Evolutionary conservation across 2,797 vertebrate genomes (phyloP).

Genomic region (Orestias chungarensis): DNA sequence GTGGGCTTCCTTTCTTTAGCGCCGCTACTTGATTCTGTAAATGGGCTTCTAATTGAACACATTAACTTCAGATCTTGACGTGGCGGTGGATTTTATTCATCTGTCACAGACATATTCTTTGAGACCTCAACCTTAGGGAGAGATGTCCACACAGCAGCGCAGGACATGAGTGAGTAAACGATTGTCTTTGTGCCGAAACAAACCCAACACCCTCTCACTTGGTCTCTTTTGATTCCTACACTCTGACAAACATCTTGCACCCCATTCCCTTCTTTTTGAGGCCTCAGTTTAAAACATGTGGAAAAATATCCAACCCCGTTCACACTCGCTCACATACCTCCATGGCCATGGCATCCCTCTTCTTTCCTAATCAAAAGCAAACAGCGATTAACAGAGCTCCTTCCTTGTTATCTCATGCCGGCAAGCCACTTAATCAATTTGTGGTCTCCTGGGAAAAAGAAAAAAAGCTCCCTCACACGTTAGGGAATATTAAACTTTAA

Average conservation of each 20-base stretch:
- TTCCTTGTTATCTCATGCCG: conserved; percentile 54
- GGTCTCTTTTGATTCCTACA: conserved; percentile 41
- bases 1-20: conserved; percentile 50
- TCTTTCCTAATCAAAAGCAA: conserved; percentile 69
- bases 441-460: conserved; percentile 30
- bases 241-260: conserved; percentile 42
- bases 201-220: conserved; percentile 31
- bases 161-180: conserved; percentile 65
- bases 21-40: conserved; percentile 64
- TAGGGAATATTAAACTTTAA: conserved; percentile 18
- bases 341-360: conserved; percentile 28
- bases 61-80: conserved; percentile 55
- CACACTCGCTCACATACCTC: conserved; percentile 42
- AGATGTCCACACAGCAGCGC: conserved; percentile 58
- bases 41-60: conserved; percentile 48
- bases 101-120: conserved; percentile 39
- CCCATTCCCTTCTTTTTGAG: conserved; percentile 36
- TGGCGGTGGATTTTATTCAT: conserved; percentile 60
- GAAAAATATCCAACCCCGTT: conserved; percentile 34
- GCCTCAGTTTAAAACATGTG: conserved; percentile 41
- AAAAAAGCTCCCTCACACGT: conserved; percentile 32
- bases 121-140: conserved; percentile 22
- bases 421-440: conserved; percentile 57
- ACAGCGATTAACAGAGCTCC: conserved; percentile 61
- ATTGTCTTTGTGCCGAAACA: conserved; percentile 58